phyloP scores from a whole-genome alignment of 2,797 vertebrate genomes.

The Sebastes reedi region DNA sequence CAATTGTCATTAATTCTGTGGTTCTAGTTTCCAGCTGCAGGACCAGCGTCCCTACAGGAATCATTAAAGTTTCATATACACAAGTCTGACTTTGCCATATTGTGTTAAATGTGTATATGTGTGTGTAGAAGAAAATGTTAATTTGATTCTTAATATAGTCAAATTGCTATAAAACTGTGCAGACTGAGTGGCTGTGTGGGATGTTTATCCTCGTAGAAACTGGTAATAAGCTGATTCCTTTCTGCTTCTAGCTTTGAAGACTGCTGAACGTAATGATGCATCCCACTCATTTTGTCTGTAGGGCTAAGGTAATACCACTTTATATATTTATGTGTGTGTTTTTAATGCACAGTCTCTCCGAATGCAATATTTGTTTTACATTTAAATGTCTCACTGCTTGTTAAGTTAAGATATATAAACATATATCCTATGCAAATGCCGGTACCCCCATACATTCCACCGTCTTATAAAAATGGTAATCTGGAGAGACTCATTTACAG shows the following conservation, averaged over 20 bases:
- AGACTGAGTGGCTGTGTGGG: constrained; percentile 77
- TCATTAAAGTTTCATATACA: background rate
- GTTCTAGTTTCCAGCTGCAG: background rate
- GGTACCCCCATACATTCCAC: constrained; percentile 23
- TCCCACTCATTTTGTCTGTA: constrained; percentile 70
- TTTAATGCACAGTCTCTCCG: constrained; percentile 61
- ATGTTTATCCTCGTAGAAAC: constrained; percentile 79
- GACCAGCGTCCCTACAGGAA: background rate
- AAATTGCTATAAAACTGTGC: constrained; percentile 75
- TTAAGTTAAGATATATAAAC: constrained; percentile 51
- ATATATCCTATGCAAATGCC: constrained; percentile 70
- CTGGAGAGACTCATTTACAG: constrained; percentile 54
- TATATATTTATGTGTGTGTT: constrained; percentile 47
- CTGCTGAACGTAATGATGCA: constrained; percentile 74
- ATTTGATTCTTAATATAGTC: constrained; percentile 75
- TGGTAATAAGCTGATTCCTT: constrained; percentile 83
- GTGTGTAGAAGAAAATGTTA: constrained; percentile 63
- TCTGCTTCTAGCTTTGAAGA: constrained; percentile 77
- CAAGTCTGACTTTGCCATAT: constrained; percentile 39
- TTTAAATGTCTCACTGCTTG: constrained; percentile 65
- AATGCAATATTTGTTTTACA: constrained; percentile 63
- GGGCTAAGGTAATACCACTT: constrained; percentile 73
- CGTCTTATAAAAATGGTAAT: constrained; percentile 56
- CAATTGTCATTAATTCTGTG: background rate
- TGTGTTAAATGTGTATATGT: constrained; percentile 41